Evolutionary conservation across 2,888 invertebrate species (phyloP).

Genomic region (Chironomus riparius): DNA sequence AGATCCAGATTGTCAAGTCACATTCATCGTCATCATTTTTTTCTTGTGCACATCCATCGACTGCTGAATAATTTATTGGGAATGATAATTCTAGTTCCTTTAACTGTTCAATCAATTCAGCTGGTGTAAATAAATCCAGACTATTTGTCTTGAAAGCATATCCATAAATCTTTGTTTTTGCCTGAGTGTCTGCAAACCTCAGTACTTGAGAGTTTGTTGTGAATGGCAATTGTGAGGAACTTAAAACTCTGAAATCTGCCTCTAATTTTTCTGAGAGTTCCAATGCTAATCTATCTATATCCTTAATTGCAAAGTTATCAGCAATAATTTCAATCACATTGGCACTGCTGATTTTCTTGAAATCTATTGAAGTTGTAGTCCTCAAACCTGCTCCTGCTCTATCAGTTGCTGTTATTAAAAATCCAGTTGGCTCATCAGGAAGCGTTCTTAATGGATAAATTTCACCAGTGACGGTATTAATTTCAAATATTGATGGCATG

Average conservation of each 20-base stretch:
- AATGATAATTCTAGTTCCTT: not conserved
- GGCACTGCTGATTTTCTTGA: not conserved
- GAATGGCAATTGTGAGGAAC: not conserved
- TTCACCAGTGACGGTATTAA: constrained; percentile 32
- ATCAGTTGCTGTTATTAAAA: constrained; percentile 33
- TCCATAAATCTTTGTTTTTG: not conserved
- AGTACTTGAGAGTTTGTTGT: not conserved
- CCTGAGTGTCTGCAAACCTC: not conserved
- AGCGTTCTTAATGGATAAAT: constrained; percentile 31
- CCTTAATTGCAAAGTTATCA: not conserved
- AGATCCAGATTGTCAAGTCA: not conserved
- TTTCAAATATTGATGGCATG: constrained; percentile 32
- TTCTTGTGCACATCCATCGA: not conserved
- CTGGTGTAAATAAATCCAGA: not conserved
- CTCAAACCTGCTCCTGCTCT: constrained; percentile 30
- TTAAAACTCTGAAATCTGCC: not conserved
- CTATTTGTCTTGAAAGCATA: not conserved
- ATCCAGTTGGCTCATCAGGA: constrained; percentile 27
- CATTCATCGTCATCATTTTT: not conserved
- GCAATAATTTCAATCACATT: not conserved
- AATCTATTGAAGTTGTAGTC: not conserved
- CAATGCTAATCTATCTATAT: not conserved
- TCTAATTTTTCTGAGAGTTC: not conserved
- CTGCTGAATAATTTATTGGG: not conserved
- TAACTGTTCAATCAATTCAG: not conserved